Base-by-base conservation (phyloP, 2,888 invertebrate genomes). In the Syrista parreyssii region DNA sequence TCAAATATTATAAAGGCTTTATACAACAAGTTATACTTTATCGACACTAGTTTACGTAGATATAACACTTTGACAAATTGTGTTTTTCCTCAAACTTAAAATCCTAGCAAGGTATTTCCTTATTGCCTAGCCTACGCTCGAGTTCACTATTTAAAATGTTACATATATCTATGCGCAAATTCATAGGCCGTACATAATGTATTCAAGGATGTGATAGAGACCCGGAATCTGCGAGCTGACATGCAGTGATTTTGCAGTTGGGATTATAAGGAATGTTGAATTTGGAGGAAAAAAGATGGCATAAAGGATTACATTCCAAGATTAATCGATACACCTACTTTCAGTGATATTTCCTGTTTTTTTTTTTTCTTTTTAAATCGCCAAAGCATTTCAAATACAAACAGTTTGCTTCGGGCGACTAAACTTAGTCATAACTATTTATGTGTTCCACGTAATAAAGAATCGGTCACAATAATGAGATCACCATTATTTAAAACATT, bases 1-100 rank as follows among this genome's bases (percentile, higher is more conserved):
- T 86, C 80, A 84, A 84, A 84, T 83, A 81, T 86, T 85, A 85
- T 84, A 81, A 83, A 84, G 83, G 84, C 85, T 87, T 87, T 85
- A 84, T 87, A 87, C 85, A 87, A 77, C 74, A 71, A 82, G 78
- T 80, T 79, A 82, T 82, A 55, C 81, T 76, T 78, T 79, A 82
- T 81, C 78, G 78, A 80, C 79, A 36, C 33, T 74, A 32, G 23
- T 32, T 74, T 74, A 36, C 74, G 36, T 35, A 74, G 74, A n/a
- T 74, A n/a, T 11, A 34, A 35, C 33, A 35, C 34, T 74, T 71
- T 35, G n/a, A 74, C 74, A 36, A 35, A 30, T 12, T 23, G 33
- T 74, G 33, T 32, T 32, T n/a, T 36, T 35, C 36, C 55, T 55
- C 36, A 36, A 74, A 74, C 74, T 35, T 74, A 74, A 15, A 35